A percentile compares a stretch with the other conserved stretches of the same genome.
Conservation (phyloP, 64 coral and sea anemone genomes). For the Dendrophyllia cribrosa region DNA sequence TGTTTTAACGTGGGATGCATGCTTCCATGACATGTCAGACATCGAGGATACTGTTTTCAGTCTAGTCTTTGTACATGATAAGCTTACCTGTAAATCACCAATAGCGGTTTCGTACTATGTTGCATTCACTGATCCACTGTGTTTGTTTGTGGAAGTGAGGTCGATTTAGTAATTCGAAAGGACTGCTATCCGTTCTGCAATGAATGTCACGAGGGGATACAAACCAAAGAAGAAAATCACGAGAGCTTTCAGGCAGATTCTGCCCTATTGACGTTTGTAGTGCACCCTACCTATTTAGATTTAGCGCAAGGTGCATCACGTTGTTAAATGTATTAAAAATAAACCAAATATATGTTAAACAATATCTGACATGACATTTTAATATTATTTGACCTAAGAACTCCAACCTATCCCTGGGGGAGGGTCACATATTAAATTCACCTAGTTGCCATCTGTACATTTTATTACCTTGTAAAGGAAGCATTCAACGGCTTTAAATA, state of each 20-base stretch:
- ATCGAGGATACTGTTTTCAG: conserved; percentile 27
- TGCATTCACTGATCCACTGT: conserved; percentile 37
- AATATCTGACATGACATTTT: too few relatives aligned
- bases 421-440: too few relatives aligned
- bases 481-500: too few relatives aligned
- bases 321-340: too few relatives aligned
- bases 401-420: too few relatives aligned
- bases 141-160: conserved; percentile 58
- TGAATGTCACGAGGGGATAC: conserved; percentile 11
- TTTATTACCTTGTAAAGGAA: too few relatives aligned
- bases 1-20: too few relatives aligned
- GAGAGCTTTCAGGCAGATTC: conserved; percentile 16
- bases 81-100: conserved; percentile 47
- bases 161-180: conserved; percentile 34
- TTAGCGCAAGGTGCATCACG: not conserved
- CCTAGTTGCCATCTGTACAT: too few relatives aligned
- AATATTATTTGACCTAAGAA: too few relatives aligned
- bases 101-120: conserved; percentile 54
- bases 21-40: too few relatives aligned
- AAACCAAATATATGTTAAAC: too few relatives aligned
- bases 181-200: conserved; percentile 35
- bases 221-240: conserved; percentile 36
- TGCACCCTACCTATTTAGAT: not conserved
- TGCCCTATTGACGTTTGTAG: not conserved
- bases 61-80: conserved; percentile 62